phyloP scores from a whole-genome alignment of 2,888 invertebrate species.

The Labia minor region DNA sequence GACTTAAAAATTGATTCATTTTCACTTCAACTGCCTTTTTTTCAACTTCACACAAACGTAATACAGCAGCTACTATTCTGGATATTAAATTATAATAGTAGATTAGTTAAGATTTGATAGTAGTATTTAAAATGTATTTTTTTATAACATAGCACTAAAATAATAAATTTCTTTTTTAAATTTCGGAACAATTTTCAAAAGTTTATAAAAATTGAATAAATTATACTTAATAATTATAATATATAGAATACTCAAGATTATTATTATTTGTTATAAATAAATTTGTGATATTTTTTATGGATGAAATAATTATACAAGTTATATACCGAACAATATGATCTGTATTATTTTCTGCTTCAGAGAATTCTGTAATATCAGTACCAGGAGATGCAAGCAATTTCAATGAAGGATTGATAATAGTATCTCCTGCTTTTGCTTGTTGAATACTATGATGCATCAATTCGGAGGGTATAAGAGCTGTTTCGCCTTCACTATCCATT shows the following conservation, averaged over 20 bases:
- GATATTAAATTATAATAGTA: no score
- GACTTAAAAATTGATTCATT: slow-evolving; percentile 56
- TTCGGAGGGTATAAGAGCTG: slow-evolving; percentile 52
- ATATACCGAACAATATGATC: slow-evolving; percentile 47
- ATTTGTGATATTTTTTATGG: no score
- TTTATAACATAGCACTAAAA: no score
- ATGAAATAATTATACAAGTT: no score
- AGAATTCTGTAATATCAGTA: slow-evolving; percentile 31
- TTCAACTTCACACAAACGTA: slow-evolving; percentile 65
- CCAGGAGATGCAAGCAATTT: slow-evolving; percentile 35
- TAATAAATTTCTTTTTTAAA: no score
- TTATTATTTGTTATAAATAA: no score
- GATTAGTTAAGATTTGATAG: neutral
- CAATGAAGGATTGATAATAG: slow-evolving; percentile 37
- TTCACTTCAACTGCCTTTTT: slow-evolving; percentile 59
- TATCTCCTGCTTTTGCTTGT: slow-evolving; percentile 38
- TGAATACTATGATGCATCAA: slow-evolving; percentile 51
- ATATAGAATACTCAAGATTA: no score
- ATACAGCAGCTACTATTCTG: slow-evolving; percentile 57
- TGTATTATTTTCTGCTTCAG: slow-evolving; percentile 38
- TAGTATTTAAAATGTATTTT: neutral
- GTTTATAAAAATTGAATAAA: no score
- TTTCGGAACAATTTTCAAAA: no score
- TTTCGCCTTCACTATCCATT: slow-evolving; percentile 56
- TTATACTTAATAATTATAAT: no score